These are phyloP conservation scores for Echeneis naucrates DNA, from an alignment of 2,797 vertebrate genomes.

Conservation along the genomic window DNA sequence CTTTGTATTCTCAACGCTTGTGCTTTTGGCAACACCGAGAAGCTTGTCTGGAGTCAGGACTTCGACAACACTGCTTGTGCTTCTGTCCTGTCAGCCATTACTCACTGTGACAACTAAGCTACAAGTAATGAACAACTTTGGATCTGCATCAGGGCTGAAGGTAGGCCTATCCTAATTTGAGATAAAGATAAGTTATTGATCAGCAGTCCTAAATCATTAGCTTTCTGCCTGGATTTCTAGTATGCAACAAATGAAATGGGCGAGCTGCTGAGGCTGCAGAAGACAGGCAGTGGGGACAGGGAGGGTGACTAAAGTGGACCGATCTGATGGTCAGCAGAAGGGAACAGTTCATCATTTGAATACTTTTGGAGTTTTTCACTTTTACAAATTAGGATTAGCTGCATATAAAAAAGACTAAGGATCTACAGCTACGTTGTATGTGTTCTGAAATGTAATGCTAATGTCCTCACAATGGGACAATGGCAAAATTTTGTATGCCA, in stretches of 20 bases:
- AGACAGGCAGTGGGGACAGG: neutral
- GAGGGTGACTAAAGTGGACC: slow-evolving; percentile 33
- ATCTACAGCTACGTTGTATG: neutral
- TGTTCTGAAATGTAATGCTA: neutral
- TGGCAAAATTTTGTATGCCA: no score
- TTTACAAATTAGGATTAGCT: slow-evolving; percentile 9
- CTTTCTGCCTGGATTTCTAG: slow-evolving; percentile 45
- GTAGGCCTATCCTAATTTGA: slow-evolving; percentile 61
- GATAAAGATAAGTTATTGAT: slow-evolving; percentile 76
- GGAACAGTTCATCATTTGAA: slow-evolving; percentile 38
- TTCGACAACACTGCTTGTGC: slow-evolving; percentile 54
- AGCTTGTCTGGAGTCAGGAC: slow-evolving; percentile 53
- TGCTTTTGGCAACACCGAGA: slow-evolving; percentile 41
- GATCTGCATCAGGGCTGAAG: slow-evolving; percentile 52
- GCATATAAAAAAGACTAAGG: slow-evolving; percentile 5
- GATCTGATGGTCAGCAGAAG: slow-evolving; percentile 48
- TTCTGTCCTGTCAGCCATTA: slow-evolving; percentile 64
- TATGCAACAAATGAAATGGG: slow-evolving; percentile 35
- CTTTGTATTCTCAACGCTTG: slow-evolving; percentile 27
- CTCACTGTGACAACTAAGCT: slow-evolving; percentile 70
- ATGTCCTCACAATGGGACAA: neutral
- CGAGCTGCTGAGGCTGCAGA: slow-evolving; percentile 46
- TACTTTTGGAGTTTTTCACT: slow-evolving; percentile 11
- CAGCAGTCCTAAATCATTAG: slow-evolving; percentile 68
- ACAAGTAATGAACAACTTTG: slow-evolving; percentile 72